A percentile compares a stretch with the other conserved stretches of the same genome.
Evolutionary conservation across 1,140 invertebrate species (phyloP).

Genomic region (Octopus bimaculoides): DNA sequence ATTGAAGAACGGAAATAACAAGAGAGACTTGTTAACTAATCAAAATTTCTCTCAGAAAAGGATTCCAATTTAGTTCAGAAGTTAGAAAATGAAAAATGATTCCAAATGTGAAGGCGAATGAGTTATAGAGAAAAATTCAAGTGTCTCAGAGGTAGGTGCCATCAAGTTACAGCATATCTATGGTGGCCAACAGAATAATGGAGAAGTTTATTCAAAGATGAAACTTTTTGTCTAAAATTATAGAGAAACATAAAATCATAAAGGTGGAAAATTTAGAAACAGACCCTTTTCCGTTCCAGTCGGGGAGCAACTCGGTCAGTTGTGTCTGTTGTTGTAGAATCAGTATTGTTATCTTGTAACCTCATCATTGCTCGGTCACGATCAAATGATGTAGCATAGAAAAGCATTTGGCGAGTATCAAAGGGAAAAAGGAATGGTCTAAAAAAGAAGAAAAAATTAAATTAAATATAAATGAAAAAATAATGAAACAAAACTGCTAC

Average conservation of each 20-base stretch:
- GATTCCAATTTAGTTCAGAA: too few relatives aligned
- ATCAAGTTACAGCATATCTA: too few relatives aligned
- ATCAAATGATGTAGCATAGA: conserved; percentile 96
- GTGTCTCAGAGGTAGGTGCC: too few relatives aligned
- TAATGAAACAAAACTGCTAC: too few relatives aligned
- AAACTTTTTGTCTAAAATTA: background rate
- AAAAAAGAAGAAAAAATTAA: conserved; percentile 29
- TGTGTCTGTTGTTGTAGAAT: conserved; percentile 61
- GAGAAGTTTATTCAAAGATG: background rate
- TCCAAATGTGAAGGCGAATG: too few relatives aligned
- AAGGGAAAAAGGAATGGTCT: conserved; percentile 94
- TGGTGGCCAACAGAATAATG: background rate
- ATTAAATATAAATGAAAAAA: too few relatives aligned
- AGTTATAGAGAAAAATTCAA: too few relatives aligned
- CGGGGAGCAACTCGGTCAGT: conserved; percentile 88
- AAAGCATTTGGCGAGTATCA: conserved; percentile 89
- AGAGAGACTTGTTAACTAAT: too few relatives aligned
- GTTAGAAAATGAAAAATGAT: too few relatives aligned
- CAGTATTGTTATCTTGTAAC: conserved; percentile 83
- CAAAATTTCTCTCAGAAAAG: too few relatives aligned
- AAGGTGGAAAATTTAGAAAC: conserved; percentile 1
- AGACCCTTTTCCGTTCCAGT: conserved; percentile 74
- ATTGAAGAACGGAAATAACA: background rate
- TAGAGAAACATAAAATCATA: background rate
- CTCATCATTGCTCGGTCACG: conserved; percentile 83